Base-by-base conservation (phyloP, 1,140 invertebrate genomes). In the Aplysia californica region DNA sequence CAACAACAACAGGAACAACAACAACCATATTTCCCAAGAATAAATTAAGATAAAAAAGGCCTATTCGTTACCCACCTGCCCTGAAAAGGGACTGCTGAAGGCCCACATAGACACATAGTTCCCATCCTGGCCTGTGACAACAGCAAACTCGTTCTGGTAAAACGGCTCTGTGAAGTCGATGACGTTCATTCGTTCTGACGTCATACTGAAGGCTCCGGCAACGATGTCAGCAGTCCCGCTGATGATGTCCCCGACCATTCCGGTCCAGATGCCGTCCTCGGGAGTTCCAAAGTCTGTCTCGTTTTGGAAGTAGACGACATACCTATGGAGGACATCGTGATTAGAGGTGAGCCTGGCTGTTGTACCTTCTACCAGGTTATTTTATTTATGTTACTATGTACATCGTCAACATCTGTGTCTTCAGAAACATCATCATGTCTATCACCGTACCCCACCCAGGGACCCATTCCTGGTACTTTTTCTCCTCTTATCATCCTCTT, bases 121-220 rank as follows among this genome's bases (percentile, higher is more conserved):
- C 71, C 93, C 82, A 31, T 82, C 79, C 38, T 80, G 80, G 3
- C 76, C 74, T 6, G 87, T 78, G 10, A 89, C 78, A 78, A 89
- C 83, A 3, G 83, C 82, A 94, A 94, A 61, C 94, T 94, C 2
- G 94, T 95, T 94, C 77, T 95, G 95, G 50, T 96, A 94, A 87
- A 95, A 98, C 0, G 96, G 96, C 59, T 94, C 94, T 75, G 95
- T 96, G 87, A 95, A 97, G 87, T 97, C 95, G 21, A 98, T 94
- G 18, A 94, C 94, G 41, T 83, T 76, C 44, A 82, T 56, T 68
- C 95, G 89, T 29, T 91, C 90, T 56, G 92, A 92, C 3, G 95
- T 96, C n/a, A 97, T 94, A 82, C 95, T 96, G 35, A 97, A 90
- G 0, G 96, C 94, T 18, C 95, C 95, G 85, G 97, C 96, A 21